Conservation (phyloP, 2,113 vertebrate genomes). For the Zosterops lateralis region DNA sequence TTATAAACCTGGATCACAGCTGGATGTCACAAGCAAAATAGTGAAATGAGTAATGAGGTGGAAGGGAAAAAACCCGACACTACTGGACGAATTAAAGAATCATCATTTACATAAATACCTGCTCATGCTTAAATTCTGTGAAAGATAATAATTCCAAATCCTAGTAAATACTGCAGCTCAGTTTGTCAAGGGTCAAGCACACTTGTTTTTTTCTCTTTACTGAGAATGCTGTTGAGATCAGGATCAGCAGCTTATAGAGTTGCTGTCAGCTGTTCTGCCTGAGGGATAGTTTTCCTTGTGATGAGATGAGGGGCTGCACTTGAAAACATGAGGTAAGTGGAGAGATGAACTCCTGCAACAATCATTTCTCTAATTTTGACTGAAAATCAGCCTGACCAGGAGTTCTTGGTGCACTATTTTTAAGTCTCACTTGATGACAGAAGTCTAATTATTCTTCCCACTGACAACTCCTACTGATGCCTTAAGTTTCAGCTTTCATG, state of each 20-base stretch:
- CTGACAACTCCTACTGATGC: neutral
- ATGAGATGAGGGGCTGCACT: neutral
- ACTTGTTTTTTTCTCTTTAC: neutral
- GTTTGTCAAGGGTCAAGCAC: conserved; percentile 1
- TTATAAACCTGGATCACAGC: conserved; percentile 34
- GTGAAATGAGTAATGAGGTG: neutral
- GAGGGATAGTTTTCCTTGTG: neutral
- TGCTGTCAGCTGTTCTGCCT: conserved; percentile 9
- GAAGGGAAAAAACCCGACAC: neutral
- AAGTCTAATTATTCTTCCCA: conserved; percentile 12
- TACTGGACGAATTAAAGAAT: conserved; percentile 31
- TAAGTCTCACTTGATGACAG: neutral
- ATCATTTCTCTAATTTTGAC: neutral
- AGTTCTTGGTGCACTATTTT: neutral
- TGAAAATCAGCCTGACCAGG: neutral
- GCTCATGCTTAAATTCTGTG: conserved; percentile 13
- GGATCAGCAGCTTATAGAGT: conserved; percentile 39
- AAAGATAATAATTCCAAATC: conserved; percentile 30
- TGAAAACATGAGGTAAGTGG: neutral
- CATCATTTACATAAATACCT: conserved; percentile 47
- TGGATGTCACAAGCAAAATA: conserved; percentile 11
- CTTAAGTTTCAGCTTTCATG: too few species aligned
- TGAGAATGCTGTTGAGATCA: conserved; percentile 5
- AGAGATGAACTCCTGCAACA: neutral
- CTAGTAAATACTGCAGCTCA: neutral